Conservation (phyloP, 2,113 vertebrate genomes). For the Otis tarda region DNA sequence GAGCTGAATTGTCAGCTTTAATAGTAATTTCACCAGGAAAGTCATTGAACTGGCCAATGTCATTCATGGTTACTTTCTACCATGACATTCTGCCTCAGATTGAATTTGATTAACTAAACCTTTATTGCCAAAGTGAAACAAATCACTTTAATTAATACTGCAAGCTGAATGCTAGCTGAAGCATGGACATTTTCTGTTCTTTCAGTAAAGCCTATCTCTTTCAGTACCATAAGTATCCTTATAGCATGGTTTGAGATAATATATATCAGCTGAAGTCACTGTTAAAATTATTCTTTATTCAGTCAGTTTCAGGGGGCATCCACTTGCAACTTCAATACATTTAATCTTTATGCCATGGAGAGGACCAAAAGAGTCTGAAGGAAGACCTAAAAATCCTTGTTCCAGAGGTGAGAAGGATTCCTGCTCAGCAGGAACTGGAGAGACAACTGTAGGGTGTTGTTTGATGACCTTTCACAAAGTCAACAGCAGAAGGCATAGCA, state of each 20-base stretch:
- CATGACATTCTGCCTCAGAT: constrained; percentile 44
- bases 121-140: constrained; percentile 63
- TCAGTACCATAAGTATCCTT: not conserved
- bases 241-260: not conserved
- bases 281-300: not conserved
- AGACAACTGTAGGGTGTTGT: not conserved
- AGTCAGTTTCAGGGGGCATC: not conserved
- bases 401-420: not conserved
- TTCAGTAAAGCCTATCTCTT: not conserved
- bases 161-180: constrained; percentile 28
- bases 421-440: not conserved
- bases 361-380: not conserved
- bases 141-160: constrained; percentile 50
- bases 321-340: not conserved
- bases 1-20: not conserved
- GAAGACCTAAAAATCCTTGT: not conserved
- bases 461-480: not conserved
- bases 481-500: not conserved
- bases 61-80: constrained; percentile 44
- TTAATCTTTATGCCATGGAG: not conserved
- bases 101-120: constrained; percentile 53
- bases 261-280: not conserved
- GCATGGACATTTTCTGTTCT: not conserved
- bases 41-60: not conserved
- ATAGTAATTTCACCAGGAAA: constrained; percentile 49